Conservation (phyloP, 2,888 invertebrate genomes). For the Drosophila macrospina region DNA sequence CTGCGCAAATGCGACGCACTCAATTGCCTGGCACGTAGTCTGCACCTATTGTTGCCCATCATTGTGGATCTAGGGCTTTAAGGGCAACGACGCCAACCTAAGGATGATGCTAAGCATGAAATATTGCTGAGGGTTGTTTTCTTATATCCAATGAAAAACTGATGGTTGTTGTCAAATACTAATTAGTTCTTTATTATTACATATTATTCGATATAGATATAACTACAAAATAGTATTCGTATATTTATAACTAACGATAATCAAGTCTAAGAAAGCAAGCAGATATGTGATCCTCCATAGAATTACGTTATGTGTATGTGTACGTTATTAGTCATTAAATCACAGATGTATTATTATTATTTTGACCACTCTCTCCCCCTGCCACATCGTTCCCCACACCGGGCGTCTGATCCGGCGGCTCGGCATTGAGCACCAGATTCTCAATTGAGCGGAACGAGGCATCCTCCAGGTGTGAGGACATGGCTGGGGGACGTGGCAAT, state of each 20-base stretch:
- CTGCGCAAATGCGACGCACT: constrained; percentile 60
- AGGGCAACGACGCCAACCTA: constrained; percentile 38
- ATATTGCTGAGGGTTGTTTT: constrained; percentile 56
- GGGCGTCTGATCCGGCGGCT: constrained; percentile 82
- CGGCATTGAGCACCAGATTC: constrained; percentile 83
- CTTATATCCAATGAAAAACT: constrained; percentile 15
- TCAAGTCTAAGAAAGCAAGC: constrained; percentile 78
- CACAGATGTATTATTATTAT: constrained; percentile 82
- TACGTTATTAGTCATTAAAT: constrained; percentile 81
- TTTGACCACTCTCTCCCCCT: constrained; percentile 26
- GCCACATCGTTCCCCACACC: constrained; percentile 59
- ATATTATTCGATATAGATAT: constrained; percentile 38
- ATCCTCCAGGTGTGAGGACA: constrained; percentile 70
- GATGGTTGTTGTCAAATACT: constrained; percentile 46
- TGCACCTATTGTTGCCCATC: constrained; percentile 56
- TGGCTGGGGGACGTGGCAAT: constrained; percentile 62
- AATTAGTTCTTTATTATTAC: constrained; percentile 56
- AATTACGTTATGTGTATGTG: constrained; percentile 70
- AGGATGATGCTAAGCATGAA: constrained; percentile 48
- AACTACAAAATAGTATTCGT: constrained; percentile 70
- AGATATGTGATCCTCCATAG: constrained; percentile 72
- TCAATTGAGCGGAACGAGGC: constrained; percentile 82
- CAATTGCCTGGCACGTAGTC: constrained; percentile 57
- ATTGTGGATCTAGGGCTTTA: constrained; percentile 30
- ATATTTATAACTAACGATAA: constrained; percentile 70